Evolutionary conservation across 2,888 invertebrate genomes (phyloP), one percentile per base, ranked within the genome.

Genomic region (Sceliomorpha sp.): DNA sequence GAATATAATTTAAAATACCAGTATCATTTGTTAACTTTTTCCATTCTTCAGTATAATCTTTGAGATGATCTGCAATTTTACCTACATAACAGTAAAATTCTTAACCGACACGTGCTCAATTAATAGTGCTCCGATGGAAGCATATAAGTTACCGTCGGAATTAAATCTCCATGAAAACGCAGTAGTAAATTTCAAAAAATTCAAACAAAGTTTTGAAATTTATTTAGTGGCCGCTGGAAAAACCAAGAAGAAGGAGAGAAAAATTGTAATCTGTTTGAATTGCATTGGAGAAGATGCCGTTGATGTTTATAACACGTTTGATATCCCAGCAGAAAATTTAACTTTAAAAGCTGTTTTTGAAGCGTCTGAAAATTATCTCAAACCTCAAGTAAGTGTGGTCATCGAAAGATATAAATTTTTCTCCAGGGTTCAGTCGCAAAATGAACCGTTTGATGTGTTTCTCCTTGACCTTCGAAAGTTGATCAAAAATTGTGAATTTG

Each of bases 391-490:
- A 12, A 66, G 56, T 39, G 12, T 39, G 2, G 50, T 40, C n/a
- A 44, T 66, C 24, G 58, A 66, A 5, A 34, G 66, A 3, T 39
- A 66, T 13, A 50, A 39, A 9, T 66, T 58, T 32, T 31, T 24
- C 17, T 24, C 51, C 1, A 62, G 71, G 13, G 20, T 34, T 3
- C 71, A 76, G 47, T 44, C 51, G 7, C 32, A 32, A 12, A 50
- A 60, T 13, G 74, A 76, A 60, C 42, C 60, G n/a, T 72, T 75
- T 42, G 62, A 70, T 26, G 48, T 37, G 2, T 75, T 73, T 17
- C 53, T 75, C 12, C 72, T 58, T 7, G 72, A 75, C n/a, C 37
- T 73, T 9, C 64, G 62, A 27, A 70, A 70, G 15, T 13, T 70
- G 32, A 44, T 48, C 1, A 72, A 68, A 27, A 66, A 17, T 12